Percentiles rank a stretch among this genome's conserved stretches.
These are phyloP conservation scores for Tethea ocularis DNA, from an alignment of 2,888 invertebrate genomes.

Conservation along the genomic window DNA sequence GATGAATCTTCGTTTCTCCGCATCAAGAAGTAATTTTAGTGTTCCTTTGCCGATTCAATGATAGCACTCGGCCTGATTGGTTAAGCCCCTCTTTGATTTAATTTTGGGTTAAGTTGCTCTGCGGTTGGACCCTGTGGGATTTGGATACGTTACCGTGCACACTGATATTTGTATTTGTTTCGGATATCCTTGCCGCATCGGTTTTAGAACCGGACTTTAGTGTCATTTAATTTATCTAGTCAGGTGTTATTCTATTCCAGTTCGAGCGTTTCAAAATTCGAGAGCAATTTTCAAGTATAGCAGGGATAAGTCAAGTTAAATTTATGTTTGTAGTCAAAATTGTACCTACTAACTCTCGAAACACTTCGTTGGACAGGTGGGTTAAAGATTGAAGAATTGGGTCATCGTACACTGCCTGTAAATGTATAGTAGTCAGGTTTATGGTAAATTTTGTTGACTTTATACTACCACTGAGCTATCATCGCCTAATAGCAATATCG, in stretches of 20 bases:
- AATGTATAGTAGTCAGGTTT: too few relatives aligned
- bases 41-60: conserved; percentile 84
- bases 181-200: conserved; percentile 48
- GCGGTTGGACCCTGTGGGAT: conserved; percentile 73
- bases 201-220: conserved; percentile 31
- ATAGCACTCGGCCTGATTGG: conserved; percentile 83
- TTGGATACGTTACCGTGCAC: conserved; percentile 54
- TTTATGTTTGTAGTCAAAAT: background rate
- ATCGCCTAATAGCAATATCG: too few relatives aligned
- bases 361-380: too few relatives aligned
- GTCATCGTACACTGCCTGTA: too few relatives aligned
- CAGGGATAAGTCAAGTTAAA: background rate
- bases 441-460: too few relatives aligned
- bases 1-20: conserved; percentile 84
- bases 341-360: too few relatives aligned
- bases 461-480: too few relatives aligned
- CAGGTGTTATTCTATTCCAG: conserved; percentile 19
- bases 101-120: conserved; percentile 81
- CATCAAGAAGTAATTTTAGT: conserved; percentile 84
- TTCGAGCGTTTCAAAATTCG: background rate
- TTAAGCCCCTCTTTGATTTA: conserved; percentile 83
- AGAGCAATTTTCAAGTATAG: background rate
- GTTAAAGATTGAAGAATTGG: too few relatives aligned
- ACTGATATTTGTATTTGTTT: conserved; percentile 57
- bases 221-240: conserved; percentile 27